phyloP scores from a whole-genome alignment of 2,888 invertebrate species.

The Poecilus cupreus region DNA sequence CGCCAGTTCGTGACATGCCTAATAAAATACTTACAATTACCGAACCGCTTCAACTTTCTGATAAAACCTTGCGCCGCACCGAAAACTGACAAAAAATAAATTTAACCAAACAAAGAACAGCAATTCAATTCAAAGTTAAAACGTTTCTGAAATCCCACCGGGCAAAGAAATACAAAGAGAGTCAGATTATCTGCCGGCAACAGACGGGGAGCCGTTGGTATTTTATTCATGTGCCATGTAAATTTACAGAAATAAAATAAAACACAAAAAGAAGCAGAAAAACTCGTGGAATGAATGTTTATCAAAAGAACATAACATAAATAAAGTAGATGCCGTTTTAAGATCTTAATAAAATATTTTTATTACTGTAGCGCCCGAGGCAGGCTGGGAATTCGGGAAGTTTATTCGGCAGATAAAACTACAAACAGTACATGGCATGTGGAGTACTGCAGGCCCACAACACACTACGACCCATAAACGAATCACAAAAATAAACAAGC shows the following conservation, averaged over 20 bases:
- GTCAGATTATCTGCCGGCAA: constrained; percentile 46
- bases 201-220: constrained; percentile 18
- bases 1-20: constrained; percentile 41
- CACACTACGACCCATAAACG: constrained; percentile 43
- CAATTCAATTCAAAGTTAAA: constrained; percentile 58
- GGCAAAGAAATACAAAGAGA: constrained; percentile 55
- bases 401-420: constrained; percentile 45
- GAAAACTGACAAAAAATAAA: constrained; percentile 54
- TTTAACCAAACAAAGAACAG: constrained; percentile 57
- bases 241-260: constrained; percentile 59
- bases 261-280: constrained; percentile 43
- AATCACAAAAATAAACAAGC: constrained; percentile 45
- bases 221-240: constrained; percentile 57
- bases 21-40: constrained; percentile 54
- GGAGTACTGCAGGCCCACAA: neutral
- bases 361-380: constrained; percentile 48
- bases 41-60: constrained; percentile 41
- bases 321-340: constrained; percentile 58
- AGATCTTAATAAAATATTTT: constrained; percentile 59
- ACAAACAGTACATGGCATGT: neutral
- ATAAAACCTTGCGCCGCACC: constrained; percentile 21
- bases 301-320: constrained; percentile 57
- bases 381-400: constrained; percentile 37
- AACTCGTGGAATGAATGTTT: constrained; percentile 55
- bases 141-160: constrained; percentile 57